Evolutionary conservation across 1,140 invertebrate species (phyloP), one percentile per base, ranked within the genome.

Genomic region (Drosophila ironensis): DNA sequence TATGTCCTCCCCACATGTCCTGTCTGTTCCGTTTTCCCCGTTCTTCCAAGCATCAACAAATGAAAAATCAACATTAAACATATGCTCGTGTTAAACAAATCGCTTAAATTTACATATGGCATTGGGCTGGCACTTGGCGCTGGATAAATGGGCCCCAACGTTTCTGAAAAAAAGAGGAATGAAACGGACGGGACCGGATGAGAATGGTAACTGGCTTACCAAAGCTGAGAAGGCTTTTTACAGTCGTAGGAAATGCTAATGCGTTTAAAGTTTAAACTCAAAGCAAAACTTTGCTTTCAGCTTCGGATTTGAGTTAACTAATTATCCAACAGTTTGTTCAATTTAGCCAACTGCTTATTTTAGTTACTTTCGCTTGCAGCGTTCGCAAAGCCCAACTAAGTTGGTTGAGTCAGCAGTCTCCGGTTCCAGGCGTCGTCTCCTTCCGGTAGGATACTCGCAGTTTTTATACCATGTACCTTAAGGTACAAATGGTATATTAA

Each of bases 1-100:
- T 37, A 64, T 52, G 59, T 42, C 27, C 28, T 5, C 42, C 4
- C 14, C 22, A 30, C 50, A 20, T 28, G 28, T 63, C 19, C 28
- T n/a, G 30, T 6, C 11, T 11, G n/a, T 30, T 1, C 14, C 9
- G n/a, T 20, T 17, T 12, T 37, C 22, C 28, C n/a, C 27, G 24
- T 28, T 12, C 42, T 35, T 27, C 24, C 11, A n/a, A 19, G 17
- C 27, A 24, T 25, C 22, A n/a, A 22, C 68, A 64, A 73, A 81
- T 81, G 76, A 81, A 81, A 82, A 78, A 78, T 73, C 77, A 82
- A 78, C 77, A 84, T 73, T 78, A 56, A 73, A 57, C 78, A 82
- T 82, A 82, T 82, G 77, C 52, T 82, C 57, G 64, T 66, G 56
- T 51, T 78, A 71, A 60, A 60, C 59, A 73, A 84, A 78, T 78